Conservation (phyloP, 2,888 invertebrate genomes). For the Glaucopsyche alexis region DNA sequence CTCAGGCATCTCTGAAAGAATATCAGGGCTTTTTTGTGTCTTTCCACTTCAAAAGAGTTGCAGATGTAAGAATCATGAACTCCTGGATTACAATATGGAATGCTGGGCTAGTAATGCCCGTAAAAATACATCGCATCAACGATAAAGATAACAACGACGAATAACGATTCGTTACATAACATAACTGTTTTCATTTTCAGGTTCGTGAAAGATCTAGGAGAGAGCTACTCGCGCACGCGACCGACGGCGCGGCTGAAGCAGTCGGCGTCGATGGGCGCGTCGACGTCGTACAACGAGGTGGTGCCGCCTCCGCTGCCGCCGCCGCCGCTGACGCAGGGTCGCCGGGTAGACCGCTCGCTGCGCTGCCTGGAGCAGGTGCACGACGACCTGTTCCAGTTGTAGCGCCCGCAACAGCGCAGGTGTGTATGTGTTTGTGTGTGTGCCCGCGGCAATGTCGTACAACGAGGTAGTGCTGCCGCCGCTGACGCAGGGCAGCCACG, state of each 20-base stretch:
- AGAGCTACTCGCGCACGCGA: constrained; percentile 76
- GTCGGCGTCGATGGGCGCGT: constrained; percentile 75
- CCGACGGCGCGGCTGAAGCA: constrained; percentile 79
- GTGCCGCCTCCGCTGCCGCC: constrained; percentile 76
- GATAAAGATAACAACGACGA: no score
- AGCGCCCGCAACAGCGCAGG: constrained; percentile 82
- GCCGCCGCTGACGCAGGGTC: constrained; percentile 88
- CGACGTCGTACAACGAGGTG: constrained; percentile 70
- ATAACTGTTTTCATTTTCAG: constrained; percentile 53
- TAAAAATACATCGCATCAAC: no score
- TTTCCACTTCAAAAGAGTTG: no score
- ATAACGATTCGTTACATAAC: no score
- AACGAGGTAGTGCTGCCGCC: no score
- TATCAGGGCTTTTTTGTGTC: no score
- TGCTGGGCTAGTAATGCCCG: no score
- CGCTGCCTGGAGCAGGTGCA: constrained; percentile 91
- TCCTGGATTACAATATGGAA: no score
- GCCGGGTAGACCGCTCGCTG: constrained; percentile 88
- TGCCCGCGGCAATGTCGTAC: not conserved
- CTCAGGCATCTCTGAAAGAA: no score
- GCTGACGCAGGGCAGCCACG: no score
- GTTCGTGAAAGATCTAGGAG: constrained; percentile 78
- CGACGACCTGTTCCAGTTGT: constrained; percentile 95
- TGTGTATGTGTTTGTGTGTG: constrained; percentile 34
- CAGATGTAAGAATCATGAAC: no score